A percentile compares a stretch with the other conserved stretches of the same genome.
Conservation (phyloP, 2,888 invertebrate genomes). For the Epinotia demarniana region DNA sequence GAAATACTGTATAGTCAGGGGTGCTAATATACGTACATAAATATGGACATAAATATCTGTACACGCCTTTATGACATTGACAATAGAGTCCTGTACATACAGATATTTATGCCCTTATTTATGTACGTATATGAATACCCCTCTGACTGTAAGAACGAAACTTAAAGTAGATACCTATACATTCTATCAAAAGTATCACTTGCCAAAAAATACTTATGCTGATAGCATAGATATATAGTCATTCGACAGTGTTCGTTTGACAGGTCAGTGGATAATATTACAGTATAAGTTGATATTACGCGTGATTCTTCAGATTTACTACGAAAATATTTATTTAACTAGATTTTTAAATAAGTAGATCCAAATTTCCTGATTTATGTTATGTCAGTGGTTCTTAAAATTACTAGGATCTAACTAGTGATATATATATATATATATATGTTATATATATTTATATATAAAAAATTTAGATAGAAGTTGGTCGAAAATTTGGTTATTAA, state of each 20-base stretch:
- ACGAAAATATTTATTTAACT: background rate
- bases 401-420: slow-evolving; percentile 38
- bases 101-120: too few species aligned
- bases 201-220: background rate
- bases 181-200: background rate
- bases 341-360: background rate
- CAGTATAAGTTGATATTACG: background rate
- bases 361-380: slow-evolving; percentile 10
- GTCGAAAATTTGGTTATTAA: slow-evolving; percentile 66
- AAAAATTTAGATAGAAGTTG: slow-evolving; percentile 70
- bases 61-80: too few species aligned
- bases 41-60: too few species aligned
- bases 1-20: background rate
- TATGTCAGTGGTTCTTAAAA: slow-evolving; percentile 36
- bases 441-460: slow-evolving; percentile 37
- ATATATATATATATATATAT: slow-evolving; percentile 39
- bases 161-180: background rate
- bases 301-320: background rate
- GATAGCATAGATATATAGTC: background rate
- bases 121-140: too few species aligned
- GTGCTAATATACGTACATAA: too few species aligned
- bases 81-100: too few species aligned
- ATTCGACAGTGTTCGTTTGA: too few species aligned
- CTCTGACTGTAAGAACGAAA: too few species aligned
- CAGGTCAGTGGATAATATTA: too few species aligned